phyloP scores from a whole-genome alignment of 2,888 invertebrate species.

The Artemia sinica region DNA sequence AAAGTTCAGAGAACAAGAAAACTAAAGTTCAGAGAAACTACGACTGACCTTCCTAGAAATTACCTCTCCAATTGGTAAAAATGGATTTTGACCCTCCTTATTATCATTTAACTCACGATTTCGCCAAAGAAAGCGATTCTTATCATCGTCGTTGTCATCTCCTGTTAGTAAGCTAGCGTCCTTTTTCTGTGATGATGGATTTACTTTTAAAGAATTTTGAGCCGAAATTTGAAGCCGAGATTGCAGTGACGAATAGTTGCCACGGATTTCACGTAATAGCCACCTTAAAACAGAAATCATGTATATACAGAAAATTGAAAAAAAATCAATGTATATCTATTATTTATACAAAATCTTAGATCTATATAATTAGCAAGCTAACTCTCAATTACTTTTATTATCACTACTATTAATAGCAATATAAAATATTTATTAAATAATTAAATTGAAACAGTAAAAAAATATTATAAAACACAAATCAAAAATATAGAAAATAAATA shows the following conservation, averaged over 20 bases:
- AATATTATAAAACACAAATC: too few species aligned
- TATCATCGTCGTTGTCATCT: constrained; percentile 26
- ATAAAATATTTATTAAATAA: too few species aligned
- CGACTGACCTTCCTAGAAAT: background rate
- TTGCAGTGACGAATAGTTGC: constrained; percentile 45
- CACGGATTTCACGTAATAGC: constrained; percentile 49
- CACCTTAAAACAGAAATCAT: constrained; percentile 33
- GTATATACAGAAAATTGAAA: too few species aligned
- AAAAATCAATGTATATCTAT: too few species aligned
- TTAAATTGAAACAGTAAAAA: too few species aligned
- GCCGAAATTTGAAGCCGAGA: constrained; percentile 39
- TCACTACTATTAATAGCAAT: too few species aligned
- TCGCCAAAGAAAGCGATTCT: background rate
- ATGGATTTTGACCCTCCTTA: background rate
- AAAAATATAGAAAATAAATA: too few species aligned
- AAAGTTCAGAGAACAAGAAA: background rate
- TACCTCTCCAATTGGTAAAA: constrained; percentile 1
- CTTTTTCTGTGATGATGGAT: constrained; percentile 32
- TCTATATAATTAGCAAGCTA: too few species aligned
- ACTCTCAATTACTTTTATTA: too few species aligned
- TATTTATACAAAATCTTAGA: too few species aligned
- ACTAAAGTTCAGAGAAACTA: background rate
- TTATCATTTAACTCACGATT: background rate
- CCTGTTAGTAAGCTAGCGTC: constrained; percentile 35
- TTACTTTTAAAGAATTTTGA: background rate